phyloP scores from a whole-genome alignment of 53 echinoderm and acorn worm genomes.

The Astropecten irregularis region DNA sequence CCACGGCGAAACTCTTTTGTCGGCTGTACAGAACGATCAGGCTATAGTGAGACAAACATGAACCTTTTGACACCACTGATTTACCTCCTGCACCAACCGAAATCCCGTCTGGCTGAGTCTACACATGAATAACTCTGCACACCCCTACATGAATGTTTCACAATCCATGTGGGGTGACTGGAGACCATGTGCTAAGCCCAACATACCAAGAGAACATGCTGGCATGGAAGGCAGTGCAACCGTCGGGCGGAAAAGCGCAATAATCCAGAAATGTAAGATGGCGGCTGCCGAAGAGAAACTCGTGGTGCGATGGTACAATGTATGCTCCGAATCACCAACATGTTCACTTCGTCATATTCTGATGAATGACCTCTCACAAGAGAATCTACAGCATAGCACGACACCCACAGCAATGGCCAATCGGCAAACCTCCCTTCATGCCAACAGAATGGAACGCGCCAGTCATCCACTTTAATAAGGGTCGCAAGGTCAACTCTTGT shows the following conservation, averaged over 20 bases:
- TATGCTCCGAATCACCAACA: constrained; percentile 19
- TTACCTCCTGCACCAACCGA: too few species aligned
- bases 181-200: constrained; percentile 30
- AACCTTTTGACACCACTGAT: too few species aligned
- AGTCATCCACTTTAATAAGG: constrained; percentile 31
- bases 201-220: background rate
- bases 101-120: background rate
- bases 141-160: constrained; percentile 44
- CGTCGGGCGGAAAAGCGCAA: constrained; percentile 5
- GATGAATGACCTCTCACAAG: too few species aligned
- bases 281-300: background rate
- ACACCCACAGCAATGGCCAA: too few species aligned
- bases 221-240: background rate
- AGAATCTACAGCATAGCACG: too few species aligned
- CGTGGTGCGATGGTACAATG: constrained; percentile 29
- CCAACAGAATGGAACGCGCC: constrained; percentile 36
- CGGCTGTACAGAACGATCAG: too few species aligned
- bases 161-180: constrained; percentile 5
- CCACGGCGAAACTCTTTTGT: constrained; percentile 27
- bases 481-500: constrained; percentile 44
- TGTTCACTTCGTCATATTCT: background rate
- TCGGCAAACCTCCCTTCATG: constrained; percentile 2
- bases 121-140: constrained; percentile 22
- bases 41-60: too few species aligned
- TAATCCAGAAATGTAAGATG: constrained; percentile 29